Percentiles rank a stretch among this genome's conserved stretches.
These are phyloP conservation scores for Romanogobio albipinnatus DNA, from an alignment of 2,113 vertebrate genomes.

Conservation along the genomic window DNA sequence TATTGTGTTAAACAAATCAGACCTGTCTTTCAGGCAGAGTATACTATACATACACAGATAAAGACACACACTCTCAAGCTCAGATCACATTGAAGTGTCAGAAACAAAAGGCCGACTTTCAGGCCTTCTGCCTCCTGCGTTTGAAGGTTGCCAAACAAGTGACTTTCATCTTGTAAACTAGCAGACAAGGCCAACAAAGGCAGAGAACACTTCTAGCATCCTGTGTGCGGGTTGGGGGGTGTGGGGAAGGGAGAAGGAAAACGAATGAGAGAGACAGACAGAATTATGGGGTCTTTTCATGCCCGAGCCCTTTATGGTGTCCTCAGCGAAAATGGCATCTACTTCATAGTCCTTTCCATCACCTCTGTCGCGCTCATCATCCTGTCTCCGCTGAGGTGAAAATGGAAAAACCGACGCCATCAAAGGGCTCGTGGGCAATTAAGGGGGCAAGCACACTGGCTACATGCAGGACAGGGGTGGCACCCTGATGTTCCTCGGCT, in stretches of 20 bases:
- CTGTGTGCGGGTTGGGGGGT: constrained; percentile 32
- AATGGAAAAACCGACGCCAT: constrained; percentile 48
- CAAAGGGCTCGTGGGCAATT: constrained; percentile 56
- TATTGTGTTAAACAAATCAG: neutral
- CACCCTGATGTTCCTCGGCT: constrained; percentile 47
- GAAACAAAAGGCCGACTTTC: constrained; percentile 72
- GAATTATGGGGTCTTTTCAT: constrained; percentile 37
- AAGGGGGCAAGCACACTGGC: constrained; percentile 43
- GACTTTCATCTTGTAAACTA: constrained; percentile 75
- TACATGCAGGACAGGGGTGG: constrained; percentile 29
- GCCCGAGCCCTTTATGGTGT: constrained; percentile 45
- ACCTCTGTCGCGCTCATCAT: constrained; percentile 50
- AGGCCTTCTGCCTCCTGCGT: constrained; percentile 63
- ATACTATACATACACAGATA: constrained; percentile 3
- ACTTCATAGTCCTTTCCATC: constrained; percentile 53
- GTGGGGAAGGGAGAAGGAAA: constrained; percentile 11
- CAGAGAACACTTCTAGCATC: constrained; percentile 57
- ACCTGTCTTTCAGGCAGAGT: neutral
- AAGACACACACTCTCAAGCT: neutral
- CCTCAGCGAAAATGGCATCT: constrained; percentile 62
- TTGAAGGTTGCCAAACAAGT: constrained; percentile 79
- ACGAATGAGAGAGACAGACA: neutral
- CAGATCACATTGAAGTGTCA: constrained; percentile 58
- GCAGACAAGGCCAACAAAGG: constrained; percentile 67
- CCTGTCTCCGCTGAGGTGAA: constrained; percentile 51